Evolutionary conservation across 2,797 vertebrate genomes (phyloP).

Genomic region (Acanthurus lineatus): DNA sequence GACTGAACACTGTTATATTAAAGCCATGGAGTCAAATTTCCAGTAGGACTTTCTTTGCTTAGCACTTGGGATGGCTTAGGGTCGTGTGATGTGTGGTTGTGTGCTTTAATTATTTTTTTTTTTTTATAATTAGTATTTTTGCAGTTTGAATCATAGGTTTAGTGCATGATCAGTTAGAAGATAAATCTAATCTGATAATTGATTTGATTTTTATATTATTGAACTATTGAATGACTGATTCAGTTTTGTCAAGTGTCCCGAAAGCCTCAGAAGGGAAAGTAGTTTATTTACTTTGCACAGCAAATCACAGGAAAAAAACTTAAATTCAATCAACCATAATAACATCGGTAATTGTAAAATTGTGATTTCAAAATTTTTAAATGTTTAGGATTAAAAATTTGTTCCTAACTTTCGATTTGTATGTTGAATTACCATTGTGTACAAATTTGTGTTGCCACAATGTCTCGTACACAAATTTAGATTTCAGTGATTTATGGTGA

Average conservation of each 20-base stretch:
- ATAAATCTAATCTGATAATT: conserved; percentile 57
- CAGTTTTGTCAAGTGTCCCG: conserved; percentile 64
- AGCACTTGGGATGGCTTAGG: conserved; percentile 40
- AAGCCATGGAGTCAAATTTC: conserved; percentile 30
- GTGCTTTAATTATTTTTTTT: conserved; percentile 42
- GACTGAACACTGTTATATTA: background rate
- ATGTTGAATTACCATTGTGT: background rate
- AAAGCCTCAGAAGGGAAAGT: conserved; percentile 76
- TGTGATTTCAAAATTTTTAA: background rate
- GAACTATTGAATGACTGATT: conserved; percentile 67
- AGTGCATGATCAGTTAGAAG: conserved; percentile 85
- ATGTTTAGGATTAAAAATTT: background rate
- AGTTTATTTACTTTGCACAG: conserved; percentile 35
- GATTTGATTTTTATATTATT: conserved; percentile 58
- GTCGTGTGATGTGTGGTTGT: conserved; percentile 70
- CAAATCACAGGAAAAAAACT: background rate
- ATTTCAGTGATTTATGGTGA: background rate
- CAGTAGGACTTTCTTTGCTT: conserved; percentile 40
- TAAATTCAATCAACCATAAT: background rate
- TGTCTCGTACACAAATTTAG: background rate
- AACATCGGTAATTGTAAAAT: background rate
- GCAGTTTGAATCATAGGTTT: conserved; percentile 69
- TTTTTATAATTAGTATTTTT: background rate
- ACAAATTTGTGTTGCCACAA: background rate
- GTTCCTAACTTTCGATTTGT: background rate